Conservation (phyloP, 2,113 vertebrate genomes). For the Nettapus auritus region DNA sequence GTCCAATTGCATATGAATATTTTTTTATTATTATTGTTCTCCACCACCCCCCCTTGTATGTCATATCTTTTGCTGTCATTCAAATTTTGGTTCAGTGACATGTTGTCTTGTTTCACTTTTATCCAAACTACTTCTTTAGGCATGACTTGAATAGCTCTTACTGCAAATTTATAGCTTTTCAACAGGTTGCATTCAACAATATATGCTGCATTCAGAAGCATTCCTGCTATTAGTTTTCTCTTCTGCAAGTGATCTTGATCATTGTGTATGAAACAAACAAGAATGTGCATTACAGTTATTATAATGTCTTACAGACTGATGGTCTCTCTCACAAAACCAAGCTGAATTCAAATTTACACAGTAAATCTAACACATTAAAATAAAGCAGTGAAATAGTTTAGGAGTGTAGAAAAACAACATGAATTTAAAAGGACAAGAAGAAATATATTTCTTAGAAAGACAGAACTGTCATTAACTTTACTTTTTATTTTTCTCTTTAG, state of each 20-base stretch:
- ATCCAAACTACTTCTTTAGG: not conserved
- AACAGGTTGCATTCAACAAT: not conserved
- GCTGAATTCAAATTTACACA: not conserved
- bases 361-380: not conserved
- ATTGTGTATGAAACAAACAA: not conserved
- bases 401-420: not conserved
- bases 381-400: not conserved
- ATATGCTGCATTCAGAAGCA: not conserved
- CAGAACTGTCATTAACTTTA: not conserved
- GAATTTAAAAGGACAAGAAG: not conserved
- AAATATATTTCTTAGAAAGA: too few species aligned
- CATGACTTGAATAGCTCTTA: not conserved
- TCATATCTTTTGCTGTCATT: not conserved
- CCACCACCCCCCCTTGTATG: too few species aligned
- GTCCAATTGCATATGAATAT: not conserved
- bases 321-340: not conserved
- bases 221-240: not conserved
- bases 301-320: not conserved
- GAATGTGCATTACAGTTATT: not conserved
- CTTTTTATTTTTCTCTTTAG: not conserved
- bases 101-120: not conserved
- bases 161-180: not conserved
- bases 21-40: too few species aligned
- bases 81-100: not conserved
- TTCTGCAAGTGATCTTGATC: not conserved